Percentiles rank a stretch among this genome's conserved stretches.
Conservation (phyloP, 2,888 invertebrate species). For the Calameuta pallipes region DNA sequence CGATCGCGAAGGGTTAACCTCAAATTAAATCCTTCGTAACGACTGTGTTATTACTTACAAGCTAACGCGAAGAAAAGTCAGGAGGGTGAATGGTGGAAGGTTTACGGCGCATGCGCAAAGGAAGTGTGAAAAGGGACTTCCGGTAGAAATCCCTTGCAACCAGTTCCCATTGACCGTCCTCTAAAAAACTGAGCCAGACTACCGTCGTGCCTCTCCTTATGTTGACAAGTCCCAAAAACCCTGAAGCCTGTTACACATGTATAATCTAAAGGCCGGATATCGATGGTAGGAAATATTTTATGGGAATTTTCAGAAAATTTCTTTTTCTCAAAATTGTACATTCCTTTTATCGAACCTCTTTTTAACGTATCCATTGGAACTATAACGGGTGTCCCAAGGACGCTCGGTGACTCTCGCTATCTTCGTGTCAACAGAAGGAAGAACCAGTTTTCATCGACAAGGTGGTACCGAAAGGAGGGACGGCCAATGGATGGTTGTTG, state of each 20-base stretch:
- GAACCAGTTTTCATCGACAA: not conserved
- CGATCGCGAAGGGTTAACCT: not conserved
- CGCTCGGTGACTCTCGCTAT: not conserved
- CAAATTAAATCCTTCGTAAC: not conserved
- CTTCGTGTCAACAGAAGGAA: not conserved
- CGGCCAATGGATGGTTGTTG: not conserved
- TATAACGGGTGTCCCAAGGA: not conserved
- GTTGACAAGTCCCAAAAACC: not conserved
- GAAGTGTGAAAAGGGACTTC: slow-evolving; percentile 30
- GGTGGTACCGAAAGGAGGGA: not conserved
- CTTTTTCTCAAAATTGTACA: no score
- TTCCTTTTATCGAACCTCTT: no score
- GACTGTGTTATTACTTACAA: no score
- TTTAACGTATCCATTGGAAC: no score
- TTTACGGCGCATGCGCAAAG: slow-evolving; percentile 41
- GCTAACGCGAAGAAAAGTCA: not conserved
- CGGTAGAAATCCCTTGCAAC: no score
- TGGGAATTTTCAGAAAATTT: not conserved
- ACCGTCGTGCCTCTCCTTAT: not conserved
- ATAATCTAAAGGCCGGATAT: not conserved
- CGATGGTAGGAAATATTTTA: not conserved
- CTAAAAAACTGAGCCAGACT: no score
- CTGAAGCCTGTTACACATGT: not conserved
- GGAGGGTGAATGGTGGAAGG: slow-evolving; percentile 13
- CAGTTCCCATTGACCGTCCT: no score